Conservation (phyloP, 2,113 vertebrate species). For the Embiotoca jacksoni region DNA sequence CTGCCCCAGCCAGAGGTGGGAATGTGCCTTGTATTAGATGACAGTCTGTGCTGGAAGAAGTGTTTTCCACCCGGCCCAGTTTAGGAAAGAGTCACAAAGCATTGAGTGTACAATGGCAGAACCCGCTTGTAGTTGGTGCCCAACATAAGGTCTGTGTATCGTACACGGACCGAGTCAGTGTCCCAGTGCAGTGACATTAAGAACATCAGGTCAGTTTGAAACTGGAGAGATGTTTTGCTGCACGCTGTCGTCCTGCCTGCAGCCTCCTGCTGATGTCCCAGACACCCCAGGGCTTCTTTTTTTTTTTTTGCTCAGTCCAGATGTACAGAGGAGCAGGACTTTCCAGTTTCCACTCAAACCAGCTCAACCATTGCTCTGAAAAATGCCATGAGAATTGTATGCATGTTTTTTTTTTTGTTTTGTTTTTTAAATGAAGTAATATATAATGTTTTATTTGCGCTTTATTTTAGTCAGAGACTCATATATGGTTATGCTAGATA, state of each 20-base stretch:
- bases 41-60: conserved; percentile 3
- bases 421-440: background rate
- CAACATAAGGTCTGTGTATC: background rate
- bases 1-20: background rate
- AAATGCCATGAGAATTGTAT: background rate
- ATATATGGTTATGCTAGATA: background rate
- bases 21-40: conserved; percentile 10
- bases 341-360: conserved; percentile 3
- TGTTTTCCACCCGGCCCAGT: background rate
- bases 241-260: conserved; percentile 22
- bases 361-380: background rate
- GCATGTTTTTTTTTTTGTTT: too few species aligned
- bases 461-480: background rate
- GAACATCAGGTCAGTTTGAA: conserved; percentile 10
- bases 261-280: conserved; percentile 56
- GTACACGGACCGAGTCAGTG: conserved; percentile 1
- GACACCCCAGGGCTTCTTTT: conserved; percentile 39
- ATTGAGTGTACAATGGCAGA: background rate
- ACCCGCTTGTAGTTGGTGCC: background rate
- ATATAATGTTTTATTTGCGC: background rate
- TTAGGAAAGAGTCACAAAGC: background rate
- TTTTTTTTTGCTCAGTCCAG: conserved; percentile 41
- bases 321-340: conserved; percentile 52
- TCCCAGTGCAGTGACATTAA: conserved; percentile 23
- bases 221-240: conserved; percentile 31